These are phyloP conservation scores for Nasonia longicornis DNA, from an alignment of 1,140 invertebrate genomes.

Conservation along the genomic window DNA sequence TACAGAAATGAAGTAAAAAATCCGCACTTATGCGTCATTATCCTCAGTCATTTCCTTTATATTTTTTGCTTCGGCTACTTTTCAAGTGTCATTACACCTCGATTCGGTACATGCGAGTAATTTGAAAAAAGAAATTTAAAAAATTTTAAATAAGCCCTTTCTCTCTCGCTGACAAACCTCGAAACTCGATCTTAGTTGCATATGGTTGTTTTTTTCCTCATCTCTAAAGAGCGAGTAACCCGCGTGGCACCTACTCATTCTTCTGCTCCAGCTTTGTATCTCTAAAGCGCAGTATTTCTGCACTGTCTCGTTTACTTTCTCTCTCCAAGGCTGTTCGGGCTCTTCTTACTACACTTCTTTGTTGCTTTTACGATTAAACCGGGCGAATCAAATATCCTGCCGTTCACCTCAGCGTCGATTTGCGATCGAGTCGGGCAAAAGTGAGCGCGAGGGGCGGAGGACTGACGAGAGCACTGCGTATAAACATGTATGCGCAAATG, in stretches of 20 bases:
- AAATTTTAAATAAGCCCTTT: too few species aligned
- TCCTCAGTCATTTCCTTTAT: not conserved
- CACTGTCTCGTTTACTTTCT: slow-evolving; percentile 1
- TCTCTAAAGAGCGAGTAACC: not conserved
- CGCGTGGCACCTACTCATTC: not conserved
- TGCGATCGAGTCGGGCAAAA: not conserved
- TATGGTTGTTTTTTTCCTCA: too few species aligned
- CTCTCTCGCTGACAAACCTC: too few species aligned
- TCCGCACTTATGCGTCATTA: not conserved
- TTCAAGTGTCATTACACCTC: not conserved
- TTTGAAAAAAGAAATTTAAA: too few species aligned
- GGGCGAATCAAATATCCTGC: slow-evolving; percentile 17
- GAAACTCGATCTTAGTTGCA: too few species aligned
- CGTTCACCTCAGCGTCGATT: slow-evolving; percentile 19
- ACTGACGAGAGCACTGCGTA: not conserved
- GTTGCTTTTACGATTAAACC: slow-evolving; percentile 24
- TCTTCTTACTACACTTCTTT: slow-evolving; percentile 1
- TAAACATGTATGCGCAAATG: not conserved
- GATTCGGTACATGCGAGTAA: too few species aligned
- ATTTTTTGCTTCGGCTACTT: not conserved
- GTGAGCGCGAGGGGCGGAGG: not conserved
- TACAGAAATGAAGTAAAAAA: not conserved
- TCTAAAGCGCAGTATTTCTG: not conserved
- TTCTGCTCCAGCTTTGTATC: not conserved
- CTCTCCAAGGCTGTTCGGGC: not conserved